These are phyloP conservation scores for Sebastes diploproa DNA, from an alignment of 2,797 vertebrate species.

Conservation along the genomic window DNA sequence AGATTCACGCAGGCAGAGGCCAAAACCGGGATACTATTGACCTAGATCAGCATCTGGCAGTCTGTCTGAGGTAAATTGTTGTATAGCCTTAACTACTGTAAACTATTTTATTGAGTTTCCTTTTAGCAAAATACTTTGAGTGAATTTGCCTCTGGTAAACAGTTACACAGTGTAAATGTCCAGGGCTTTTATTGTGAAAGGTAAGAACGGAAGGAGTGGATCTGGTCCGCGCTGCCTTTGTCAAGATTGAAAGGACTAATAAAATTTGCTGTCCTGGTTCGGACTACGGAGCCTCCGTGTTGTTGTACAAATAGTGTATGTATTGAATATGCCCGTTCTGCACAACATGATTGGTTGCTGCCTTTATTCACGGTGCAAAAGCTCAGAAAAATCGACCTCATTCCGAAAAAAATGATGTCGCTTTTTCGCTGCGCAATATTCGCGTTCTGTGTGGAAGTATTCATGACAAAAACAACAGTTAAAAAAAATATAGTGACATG, in stretches of 20 bases:
- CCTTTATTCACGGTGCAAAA: neutral
- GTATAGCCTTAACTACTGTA: neutral
- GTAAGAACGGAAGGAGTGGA: neutral
- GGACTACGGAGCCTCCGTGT: neutral
- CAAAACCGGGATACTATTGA: neutral
- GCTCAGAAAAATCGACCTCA: neutral
- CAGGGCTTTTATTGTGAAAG: neutral
- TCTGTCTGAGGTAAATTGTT: neutral
- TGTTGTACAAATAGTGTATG: neutral
- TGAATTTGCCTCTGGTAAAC: neutral
- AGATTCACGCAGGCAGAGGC: neutral
- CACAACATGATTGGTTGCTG: neutral
- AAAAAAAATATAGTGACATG: too few species aligned
- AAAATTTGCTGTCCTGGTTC: too few species aligned
- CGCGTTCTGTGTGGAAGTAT: neutral
- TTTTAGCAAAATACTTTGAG: neutral
- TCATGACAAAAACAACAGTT: neutral
- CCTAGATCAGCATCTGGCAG: neutral
- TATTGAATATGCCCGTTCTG: neutral
- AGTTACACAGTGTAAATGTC: neutral
- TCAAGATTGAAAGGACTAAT: too few species aligned
- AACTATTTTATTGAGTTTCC: neutral
- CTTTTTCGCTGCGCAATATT: neutral
- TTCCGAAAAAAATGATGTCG: neutral
- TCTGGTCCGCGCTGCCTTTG: neutral